Percentiles rank a stretch among this genome's conserved stretches.
phyloP scores from a whole-genome alignment of 1,140 invertebrate genomes.

The Mactra quadrangularis region DNA sequence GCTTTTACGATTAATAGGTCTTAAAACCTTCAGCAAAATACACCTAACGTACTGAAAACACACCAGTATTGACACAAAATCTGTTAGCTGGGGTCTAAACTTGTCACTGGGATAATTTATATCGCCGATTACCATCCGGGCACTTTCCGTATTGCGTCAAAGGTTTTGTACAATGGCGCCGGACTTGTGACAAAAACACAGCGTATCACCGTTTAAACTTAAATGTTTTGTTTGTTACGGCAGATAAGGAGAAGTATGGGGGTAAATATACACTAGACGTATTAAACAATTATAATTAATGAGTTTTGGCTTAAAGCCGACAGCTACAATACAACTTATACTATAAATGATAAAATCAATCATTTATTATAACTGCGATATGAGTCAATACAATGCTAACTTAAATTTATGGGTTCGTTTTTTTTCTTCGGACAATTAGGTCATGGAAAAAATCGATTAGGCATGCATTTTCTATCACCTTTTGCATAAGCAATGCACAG shows the following conservation, averaged over 20 bases:
- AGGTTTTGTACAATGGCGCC: slow-evolving; percentile 31
- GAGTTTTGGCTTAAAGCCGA: slow-evolving; percentile 32
- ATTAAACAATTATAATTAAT: slow-evolving; percentile 31
- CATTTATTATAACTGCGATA: too few species aligned
- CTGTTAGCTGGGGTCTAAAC: slow-evolving; percentile 36
- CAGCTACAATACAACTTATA: background rate
- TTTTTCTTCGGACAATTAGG: too few species aligned
- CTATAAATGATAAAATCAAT: slow-evolving; percentile 25
- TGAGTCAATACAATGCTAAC: too few species aligned
- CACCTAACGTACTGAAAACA: too few species aligned
- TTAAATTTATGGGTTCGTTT: too few species aligned
- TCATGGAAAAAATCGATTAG: too few species aligned
- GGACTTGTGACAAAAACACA: slow-evolving; percentile 22
- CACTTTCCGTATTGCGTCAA: slow-evolving; percentile 34
- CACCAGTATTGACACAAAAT: slow-evolving; percentile 17
- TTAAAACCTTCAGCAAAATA: too few species aligned
- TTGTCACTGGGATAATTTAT: slow-evolving; percentile 6
- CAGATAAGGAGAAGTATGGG: slow-evolving; percentile 12
- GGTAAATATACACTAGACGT: slow-evolving; percentile 9
- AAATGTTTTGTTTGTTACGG: slow-evolving; percentile 12
- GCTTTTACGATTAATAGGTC: too few species aligned
- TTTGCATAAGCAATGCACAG: too few species aligned
- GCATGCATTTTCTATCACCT: too few species aligned
- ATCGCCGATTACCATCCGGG: slow-evolving; percentile 37
- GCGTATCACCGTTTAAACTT: slow-evolving; percentile 12